Evolutionary conservation across 2,888 invertebrate species (phyloP), one percentile per base, ranked within the genome.

Genomic region (Aspidiotus rigidus): DNA sequence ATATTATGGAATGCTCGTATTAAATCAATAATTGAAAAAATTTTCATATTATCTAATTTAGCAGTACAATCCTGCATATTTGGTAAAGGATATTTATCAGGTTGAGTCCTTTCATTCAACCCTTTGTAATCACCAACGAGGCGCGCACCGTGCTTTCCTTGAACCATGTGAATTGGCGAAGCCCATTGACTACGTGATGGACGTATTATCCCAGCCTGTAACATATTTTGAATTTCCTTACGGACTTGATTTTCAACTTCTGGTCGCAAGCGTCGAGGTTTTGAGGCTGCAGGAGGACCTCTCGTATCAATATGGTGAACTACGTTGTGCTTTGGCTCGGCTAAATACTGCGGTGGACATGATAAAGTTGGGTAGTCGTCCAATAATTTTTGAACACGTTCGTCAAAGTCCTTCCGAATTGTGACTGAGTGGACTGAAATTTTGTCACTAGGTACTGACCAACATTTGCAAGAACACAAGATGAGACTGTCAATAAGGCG

Each of bases 21-120:
- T 9, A 74, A 69, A 71, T 73, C 69, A 0, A 69, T 15, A 9
- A 28, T 69, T 7, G 71, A 64, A 42, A 73, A 74, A 11, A 72
- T 56, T 2, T 60, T 67, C 15, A 64, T 72, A 7, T 72, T 72
- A 17, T 9, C 7, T 8, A 61, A 59, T 28, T 60, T 15, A 5
- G 15, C 10, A 10, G 61, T 53, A 28, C 74, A 74, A 7, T 69
- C 69, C 8, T 62, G 61, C 15, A 62, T 28, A n/a, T 69, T 41
- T 16, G 57, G 64, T 11, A 69, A 9, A 9, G 62, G 54, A 39
- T 69, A 62, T 5, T 53, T 17, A 15, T 69, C 69, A 7, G 62
- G 17, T 2, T 9, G 11, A 2, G 69, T 69, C 10, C 15, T 41
- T 6, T n/a, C 42, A 41, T 67, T 69, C 5, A 69, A 28, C 7